Conservation (phyloP, 2,888 invertebrate species). For the Cyrtodaria siliqua region DNA sequence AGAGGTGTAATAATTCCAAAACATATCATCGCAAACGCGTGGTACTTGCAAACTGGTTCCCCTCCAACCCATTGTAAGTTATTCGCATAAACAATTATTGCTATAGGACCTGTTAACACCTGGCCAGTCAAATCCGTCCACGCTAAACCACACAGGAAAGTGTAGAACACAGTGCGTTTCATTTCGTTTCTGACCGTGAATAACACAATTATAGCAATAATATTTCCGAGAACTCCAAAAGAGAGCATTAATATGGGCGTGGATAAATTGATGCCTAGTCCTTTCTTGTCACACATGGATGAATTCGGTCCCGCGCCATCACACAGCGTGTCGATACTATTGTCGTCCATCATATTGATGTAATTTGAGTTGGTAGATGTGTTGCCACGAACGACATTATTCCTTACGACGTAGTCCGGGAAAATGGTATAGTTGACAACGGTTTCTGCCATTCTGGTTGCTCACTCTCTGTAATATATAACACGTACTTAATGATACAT, state of each 20-base stretch:
- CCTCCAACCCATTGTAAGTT: slow-evolving; percentile 83
- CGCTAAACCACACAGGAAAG: slow-evolving; percentile 82
- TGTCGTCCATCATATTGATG: slow-evolving; percentile 39
- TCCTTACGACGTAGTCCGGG: too few relatives aligned
- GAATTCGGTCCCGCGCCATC: slow-evolving; percentile 32
- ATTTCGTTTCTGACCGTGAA: slow-evolving; percentile 78
- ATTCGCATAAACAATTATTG: slow-evolving; percentile 80
- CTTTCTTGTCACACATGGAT: slow-evolving; percentile 62
- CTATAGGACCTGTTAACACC: slow-evolving; percentile 80
- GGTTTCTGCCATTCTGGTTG: too few relatives aligned
- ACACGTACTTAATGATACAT: too few relatives aligned
- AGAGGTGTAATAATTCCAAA: slow-evolving; percentile 84
- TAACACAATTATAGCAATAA: slow-evolving; percentile 83
- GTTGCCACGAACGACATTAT: not conserved
- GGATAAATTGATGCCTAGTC: slow-evolving; percentile 72
- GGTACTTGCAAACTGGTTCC: slow-evolving; percentile 81
- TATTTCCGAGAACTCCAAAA: slow-evolving; percentile 83
- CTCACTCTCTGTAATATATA: too few relatives aligned
- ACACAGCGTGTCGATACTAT: slow-evolving; percentile 59
- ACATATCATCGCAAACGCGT: slow-evolving; percentile 85
- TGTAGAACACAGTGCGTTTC: slow-evolving; percentile 83
- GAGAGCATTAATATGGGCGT: slow-evolving; percentile 77
- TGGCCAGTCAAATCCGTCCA: slow-evolving; percentile 85
- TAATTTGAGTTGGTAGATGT: not conserved
- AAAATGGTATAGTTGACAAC: too few relatives aligned